phyloP scores from a whole-genome alignment of 1,140 invertebrate genomes.

The Dendroctonus valens region DNA sequence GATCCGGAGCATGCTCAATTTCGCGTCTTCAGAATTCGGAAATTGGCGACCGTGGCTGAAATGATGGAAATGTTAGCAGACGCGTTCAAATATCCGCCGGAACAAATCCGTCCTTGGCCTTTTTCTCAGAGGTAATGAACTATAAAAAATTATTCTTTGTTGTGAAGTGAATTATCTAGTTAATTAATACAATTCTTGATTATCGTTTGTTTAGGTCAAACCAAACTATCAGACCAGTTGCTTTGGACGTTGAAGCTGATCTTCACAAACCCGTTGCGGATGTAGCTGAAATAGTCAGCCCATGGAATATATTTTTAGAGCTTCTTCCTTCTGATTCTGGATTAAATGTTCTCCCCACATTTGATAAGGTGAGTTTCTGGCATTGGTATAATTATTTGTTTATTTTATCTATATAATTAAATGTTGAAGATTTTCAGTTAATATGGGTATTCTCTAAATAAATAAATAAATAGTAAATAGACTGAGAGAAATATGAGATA shows the following conservation, averaged over 20 bases:
- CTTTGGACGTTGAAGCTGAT: slow-evolving; percentile 82
- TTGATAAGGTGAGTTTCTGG: slow-evolving; percentile 67
- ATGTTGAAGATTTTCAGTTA: too few relatives aligned
- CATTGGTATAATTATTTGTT: too few relatives aligned
- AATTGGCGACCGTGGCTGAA: slow-evolving; percentile 80
- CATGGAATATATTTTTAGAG: slow-evolving; percentile 93
- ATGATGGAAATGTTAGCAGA: slow-evolving; percentile 82
- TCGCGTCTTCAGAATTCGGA: slow-evolving; percentile 85
- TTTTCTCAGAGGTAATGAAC: slow-evolving; percentile 59
- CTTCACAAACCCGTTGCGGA: slow-evolving; percentile 75
- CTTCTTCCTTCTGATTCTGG: slow-evolving; percentile 82
- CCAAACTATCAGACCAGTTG: slow-evolving; percentile 83
- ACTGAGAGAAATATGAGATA: too few relatives aligned
- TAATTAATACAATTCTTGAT: too few relatives aligned
- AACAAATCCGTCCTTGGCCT: slow-evolving; percentile 91
- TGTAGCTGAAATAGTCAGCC: slow-evolving; percentile 79
- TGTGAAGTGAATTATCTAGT: too few relatives aligned
- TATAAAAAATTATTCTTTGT: too few relatives aligned
- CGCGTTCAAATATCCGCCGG: slow-evolving; percentile 82
- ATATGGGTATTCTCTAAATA: too few relatives aligned
- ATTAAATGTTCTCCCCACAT: slow-evolving; percentile 69
- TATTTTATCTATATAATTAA: neutral
- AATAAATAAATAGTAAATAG: too few relatives aligned
- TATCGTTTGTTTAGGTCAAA: slow-evolving; percentile 64
- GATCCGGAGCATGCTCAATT: slow-evolving; percentile 87